Percentiles rank a stretch among this genome's conserved stretches.
Conservation (phyloP, 2,797 vertebrate genomes). For the Clarias pachynema region DNA sequence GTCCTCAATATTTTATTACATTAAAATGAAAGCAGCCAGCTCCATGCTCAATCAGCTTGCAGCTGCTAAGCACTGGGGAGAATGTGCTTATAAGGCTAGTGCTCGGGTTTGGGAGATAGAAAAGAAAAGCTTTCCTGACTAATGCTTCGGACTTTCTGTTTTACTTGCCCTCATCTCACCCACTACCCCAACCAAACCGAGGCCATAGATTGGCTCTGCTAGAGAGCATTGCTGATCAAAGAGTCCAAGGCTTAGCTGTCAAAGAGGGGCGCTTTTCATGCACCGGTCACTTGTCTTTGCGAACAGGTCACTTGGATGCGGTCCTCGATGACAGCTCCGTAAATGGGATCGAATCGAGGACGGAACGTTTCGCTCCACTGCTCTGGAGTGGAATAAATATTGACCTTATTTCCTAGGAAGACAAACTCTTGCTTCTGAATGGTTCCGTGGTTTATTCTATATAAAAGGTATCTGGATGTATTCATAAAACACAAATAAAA, state of each 20-base stretch:
- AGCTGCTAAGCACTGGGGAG: conserved; percentile 58
- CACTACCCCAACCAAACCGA: conserved; percentile 17
- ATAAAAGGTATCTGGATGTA: background rate
- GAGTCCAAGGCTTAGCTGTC: conserved; percentile 36
- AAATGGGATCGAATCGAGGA: conserved; percentile 50
- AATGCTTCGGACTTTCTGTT: conserved; percentile 19
- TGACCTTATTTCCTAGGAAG: background rate
- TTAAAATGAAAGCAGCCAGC: conserved; percentile 59
- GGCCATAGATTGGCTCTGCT: conserved; percentile 58
- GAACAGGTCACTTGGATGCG: conserved; percentile 39
- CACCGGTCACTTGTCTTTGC: conserved; percentile 38
- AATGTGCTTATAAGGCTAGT: conserved; percentile 53
- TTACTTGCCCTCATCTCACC: conserved; percentile 53
- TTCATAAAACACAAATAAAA: background rate
- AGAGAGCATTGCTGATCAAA: conserved; percentile 60
- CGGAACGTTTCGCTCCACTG: background rate
- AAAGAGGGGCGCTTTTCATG: conserved; percentile 31
- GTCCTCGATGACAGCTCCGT: conserved; percentile 21
- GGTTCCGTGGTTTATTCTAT: background rate
- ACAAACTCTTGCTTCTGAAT: background rate
- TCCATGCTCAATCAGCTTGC: conserved; percentile 59
- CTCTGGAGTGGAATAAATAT: conserved; percentile 6
- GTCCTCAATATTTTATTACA: conserved; percentile 57
- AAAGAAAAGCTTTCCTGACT: conserved; percentile 19
- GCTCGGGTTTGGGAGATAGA: background rate